phyloP scores from a whole-genome alignment of 1,140 invertebrate species.

The Drosophila kurseongensis region DNA sequence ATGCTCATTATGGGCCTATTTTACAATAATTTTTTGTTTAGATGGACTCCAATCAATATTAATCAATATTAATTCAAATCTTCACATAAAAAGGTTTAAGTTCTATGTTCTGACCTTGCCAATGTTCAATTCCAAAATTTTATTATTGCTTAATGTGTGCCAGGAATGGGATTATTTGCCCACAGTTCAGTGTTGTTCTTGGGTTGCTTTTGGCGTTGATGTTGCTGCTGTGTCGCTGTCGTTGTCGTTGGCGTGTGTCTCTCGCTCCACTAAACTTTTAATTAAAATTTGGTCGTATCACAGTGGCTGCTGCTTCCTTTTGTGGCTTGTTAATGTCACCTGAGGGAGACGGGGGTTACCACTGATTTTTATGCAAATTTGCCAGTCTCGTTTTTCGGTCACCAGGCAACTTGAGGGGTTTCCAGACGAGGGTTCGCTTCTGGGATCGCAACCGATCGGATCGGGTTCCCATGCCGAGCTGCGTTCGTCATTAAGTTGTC shows the following conservation, averaged over 20 bases:
- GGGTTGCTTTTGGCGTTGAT: slow-evolving; percentile 21
- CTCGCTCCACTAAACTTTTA: slow-evolving; percentile 70
- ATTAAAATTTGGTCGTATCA: slow-evolving; percentile 76
- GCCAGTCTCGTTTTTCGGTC: slow-evolving; percentile 21
- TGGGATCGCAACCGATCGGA: slow-evolving; percentile 11
- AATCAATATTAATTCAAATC: no score
- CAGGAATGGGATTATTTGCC: neutral
- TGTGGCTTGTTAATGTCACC: slow-evolving; percentile 63
- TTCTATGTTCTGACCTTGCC: no score
- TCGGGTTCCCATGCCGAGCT: slow-evolving; percentile 42
- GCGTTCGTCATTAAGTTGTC: slow-evolving; percentile 55
- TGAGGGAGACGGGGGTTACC: slow-evolving; percentile 4
- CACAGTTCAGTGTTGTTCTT: slow-evolving; percentile 6
- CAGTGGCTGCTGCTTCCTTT: slow-evolving; percentile 64
- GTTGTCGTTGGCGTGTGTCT: slow-evolving; percentile 69
- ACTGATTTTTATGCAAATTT: slow-evolving; percentile 51
- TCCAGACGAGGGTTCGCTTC: slow-evolving; percentile 26
- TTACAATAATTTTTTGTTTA: no score
- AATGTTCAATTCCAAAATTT: no score
- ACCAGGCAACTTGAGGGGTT: slow-evolving; percentile 32
- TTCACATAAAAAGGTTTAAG: no score
- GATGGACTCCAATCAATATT: no score
- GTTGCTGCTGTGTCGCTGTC: slow-evolving; percentile 28
- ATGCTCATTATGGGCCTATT: no score
- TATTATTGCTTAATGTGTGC: neutral